phyloP scores from a whole-genome alignment of 1,140 invertebrate genomes.

The Ceratitis capitata region DNA sequence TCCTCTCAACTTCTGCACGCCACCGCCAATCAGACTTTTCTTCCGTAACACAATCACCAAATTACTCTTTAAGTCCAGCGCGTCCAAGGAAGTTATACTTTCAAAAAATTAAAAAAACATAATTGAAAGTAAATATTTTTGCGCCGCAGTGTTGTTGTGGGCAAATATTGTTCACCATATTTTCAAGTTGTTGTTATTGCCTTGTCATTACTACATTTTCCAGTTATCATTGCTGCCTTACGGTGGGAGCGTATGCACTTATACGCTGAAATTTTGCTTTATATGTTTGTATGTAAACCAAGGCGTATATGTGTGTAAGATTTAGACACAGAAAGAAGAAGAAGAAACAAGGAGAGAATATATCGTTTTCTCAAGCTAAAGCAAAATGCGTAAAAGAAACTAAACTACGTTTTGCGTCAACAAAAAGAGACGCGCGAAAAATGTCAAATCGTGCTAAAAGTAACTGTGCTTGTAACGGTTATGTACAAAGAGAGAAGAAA shows the following conservation, averaged over 20 bases:
- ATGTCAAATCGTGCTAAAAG: background rate
- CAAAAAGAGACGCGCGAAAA: background rate
- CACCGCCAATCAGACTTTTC: background rate
- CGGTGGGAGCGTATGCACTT: background rate
- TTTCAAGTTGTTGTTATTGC: constrained; percentile 1
- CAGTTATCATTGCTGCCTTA: background rate
- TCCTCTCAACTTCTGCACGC: background rate
- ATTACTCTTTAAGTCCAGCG: no score
- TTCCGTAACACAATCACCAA: background rate
- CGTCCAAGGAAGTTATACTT: no score
- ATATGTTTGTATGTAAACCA: background rate
- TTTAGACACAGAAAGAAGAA: background rate
- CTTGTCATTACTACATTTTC: background rate
- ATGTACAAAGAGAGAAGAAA: no score
- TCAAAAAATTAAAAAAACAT: no score
- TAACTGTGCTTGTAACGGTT: no score
- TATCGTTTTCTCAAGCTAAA: background rate
- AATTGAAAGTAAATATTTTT: background rate
- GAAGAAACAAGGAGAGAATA: no score
- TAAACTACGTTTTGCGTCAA: background rate
- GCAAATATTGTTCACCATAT: background rate
- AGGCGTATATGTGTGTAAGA: background rate
- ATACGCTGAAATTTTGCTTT: background rate
- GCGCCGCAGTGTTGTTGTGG: no score
- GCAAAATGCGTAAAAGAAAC: background rate